Base-by-base conservation (phyloP, 2,113 vertebrate genomes). In the Oryzias melastigma region DNA sequence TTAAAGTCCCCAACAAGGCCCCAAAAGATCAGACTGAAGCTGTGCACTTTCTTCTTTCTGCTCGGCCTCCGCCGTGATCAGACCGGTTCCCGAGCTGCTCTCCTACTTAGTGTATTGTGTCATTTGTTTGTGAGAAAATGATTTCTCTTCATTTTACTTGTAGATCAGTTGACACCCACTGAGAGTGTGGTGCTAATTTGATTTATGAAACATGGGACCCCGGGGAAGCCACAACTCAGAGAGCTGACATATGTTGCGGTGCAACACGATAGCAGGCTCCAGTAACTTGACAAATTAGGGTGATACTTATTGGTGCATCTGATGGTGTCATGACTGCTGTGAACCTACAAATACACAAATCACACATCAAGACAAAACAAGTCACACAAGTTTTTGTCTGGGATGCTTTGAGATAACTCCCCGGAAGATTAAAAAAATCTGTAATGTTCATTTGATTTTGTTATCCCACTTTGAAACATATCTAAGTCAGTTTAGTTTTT, bases 191-290 rank as follows among this genome's bases (percentile, higher is more conserved):
- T 54, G 81, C 49, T 89, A 83, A 86, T 89, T 82, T 71, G 81
- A 89, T 89, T 87, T 75, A 60, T 57, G 67, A 77, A 83, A 62
- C 54, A 14, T 2, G 24, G 51, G 46, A 60, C 68, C 69, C 56
- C 52, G 12, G 61, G 65, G 72, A 80, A 58, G 73, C 73, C 52
- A 76, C 68, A 71, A 80, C 58, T 82, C 58, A 5, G 71, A 76
- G 68, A 48, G 71, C 58, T 41, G 62, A 70, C 87, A 89, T 86
- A 86, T 89, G 87, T 17, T 73, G 54, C 71, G 58, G 64, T 5
- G 87, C 67, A 83, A 86, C 77, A 65, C 35, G 83, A 89, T 83
- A 84, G 12, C 71, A 67, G 62, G 55, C 72, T 24, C 68, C 72
- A 68, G 43, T 43, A 71, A 84, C 71, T 77, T 71, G 81, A 82